These are phyloP conservation scores for Branchinecta sandiegonensis DNA, from an alignment of 2,888 invertebrate genomes.

Conservation along the genomic window DNA sequence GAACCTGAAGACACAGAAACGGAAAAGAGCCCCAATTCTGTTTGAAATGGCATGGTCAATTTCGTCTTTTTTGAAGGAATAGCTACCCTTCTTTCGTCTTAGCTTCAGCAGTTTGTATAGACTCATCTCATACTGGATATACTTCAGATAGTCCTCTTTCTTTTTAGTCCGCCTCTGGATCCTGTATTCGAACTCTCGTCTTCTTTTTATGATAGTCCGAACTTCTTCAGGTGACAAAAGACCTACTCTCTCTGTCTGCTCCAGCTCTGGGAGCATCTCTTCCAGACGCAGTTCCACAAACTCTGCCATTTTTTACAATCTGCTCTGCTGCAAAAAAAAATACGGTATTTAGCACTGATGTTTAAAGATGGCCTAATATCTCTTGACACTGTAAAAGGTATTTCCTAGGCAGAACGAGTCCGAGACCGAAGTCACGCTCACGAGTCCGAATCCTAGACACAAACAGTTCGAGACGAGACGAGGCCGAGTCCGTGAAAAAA, in stretches of 20 bases:
- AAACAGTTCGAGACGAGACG: too few relatives aligned
- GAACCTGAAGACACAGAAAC: conserved; percentile 50
- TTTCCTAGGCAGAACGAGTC: too few relatives aligned
- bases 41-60: conserved; percentile 53
- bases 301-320: conserved; percentile 52
- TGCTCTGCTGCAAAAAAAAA: too few relatives aligned
- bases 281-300: conserved; percentile 61
- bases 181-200: conserved; percentile 56
- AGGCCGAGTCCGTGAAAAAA: too few relatives aligned
- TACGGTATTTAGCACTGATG: too few relatives aligned
- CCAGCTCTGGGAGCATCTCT: conserved; percentile 61
- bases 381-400: too few relatives aligned
- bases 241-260: conserved; percentile 56
- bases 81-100: conserved; percentile 41
- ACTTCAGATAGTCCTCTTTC: conserved; percentile 53
- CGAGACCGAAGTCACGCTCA: too few relatives aligned
- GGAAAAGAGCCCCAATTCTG: conserved; percentile 56
- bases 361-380: too few relatives aligned
- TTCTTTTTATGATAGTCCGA: conserved; percentile 51
- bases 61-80: conserved; percentile 47
- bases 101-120: conserved; percentile 48
- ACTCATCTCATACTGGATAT: conserved; percentile 54
- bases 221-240: conserved; percentile 55
- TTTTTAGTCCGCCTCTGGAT: conserved; percentile 50
- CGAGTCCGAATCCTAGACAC: too few relatives aligned